Evolutionary conservation across 2,888 invertebrate genomes (phyloP).

Genomic region (Papilio demoleus): DNA sequence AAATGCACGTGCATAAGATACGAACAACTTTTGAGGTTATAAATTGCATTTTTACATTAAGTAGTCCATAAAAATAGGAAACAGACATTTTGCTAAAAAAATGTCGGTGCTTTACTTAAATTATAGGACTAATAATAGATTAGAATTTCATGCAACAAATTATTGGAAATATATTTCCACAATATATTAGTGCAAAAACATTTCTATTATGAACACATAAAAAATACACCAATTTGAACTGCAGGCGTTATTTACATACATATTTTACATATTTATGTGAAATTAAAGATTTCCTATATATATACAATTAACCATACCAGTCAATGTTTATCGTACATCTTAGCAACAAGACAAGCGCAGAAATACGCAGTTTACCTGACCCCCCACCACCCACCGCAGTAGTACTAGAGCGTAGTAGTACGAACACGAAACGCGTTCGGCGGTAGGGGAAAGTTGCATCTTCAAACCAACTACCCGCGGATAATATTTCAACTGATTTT

Average conservation of each 20-base stretch:
- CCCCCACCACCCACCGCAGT: too few relatives aligned
- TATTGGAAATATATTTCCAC: slow-evolving; percentile 36
- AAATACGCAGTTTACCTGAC: too few relatives aligned
- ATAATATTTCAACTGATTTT: too few relatives aligned
- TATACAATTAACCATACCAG: slow-evolving; percentile 11
- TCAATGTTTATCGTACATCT: not conserved
- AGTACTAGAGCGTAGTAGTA: too few relatives aligned
- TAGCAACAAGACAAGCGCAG: too few relatives aligned
- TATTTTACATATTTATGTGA: slow-evolving; percentile 17
- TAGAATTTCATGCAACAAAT: slow-evolving; percentile 31
- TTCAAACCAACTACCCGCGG: too few relatives aligned
- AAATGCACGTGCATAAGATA: not conserved
- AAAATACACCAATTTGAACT: slow-evolving; percentile 38
- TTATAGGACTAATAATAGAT: not conserved
- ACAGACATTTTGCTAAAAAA: slow-evolving; percentile 7
- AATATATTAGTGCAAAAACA: slow-evolving; percentile 14
- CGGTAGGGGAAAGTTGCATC: too few relatives aligned
- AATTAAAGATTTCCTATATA: not conserved
- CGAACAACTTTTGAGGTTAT: slow-evolving; percentile 1
- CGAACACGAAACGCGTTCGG: too few relatives aligned
- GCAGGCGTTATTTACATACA: slow-evolving; percentile 37
- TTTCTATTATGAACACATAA: slow-evolving; percentile 39
- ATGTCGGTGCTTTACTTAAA: too few relatives aligned
- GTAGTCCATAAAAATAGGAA: slow-evolving; percentile 8
- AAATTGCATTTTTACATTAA: slow-evolving; percentile 6